A percentile compares a stretch with the other conserved stretches of the same genome.
Evolutionary conservation across 2,113 vertebrate genomes (phyloP).

Genomic region (Lagopus leucura): DNA sequence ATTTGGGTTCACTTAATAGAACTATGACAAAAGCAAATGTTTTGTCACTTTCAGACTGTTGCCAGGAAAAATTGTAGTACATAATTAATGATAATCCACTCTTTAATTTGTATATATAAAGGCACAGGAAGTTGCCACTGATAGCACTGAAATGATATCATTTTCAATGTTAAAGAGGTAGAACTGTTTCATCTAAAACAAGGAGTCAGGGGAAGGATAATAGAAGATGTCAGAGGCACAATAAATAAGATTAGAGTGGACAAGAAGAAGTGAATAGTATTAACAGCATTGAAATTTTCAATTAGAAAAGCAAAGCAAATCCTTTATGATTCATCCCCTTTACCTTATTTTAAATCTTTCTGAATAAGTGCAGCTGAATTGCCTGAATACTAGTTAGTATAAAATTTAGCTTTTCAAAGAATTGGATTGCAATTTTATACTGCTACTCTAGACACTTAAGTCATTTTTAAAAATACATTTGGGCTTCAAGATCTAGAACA

Average conservation of each 20-base stretch:
- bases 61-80: conserved; percentile 76
- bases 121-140: conserved; percentile 64
- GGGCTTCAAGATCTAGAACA: background rate
- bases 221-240: conserved; percentile 71
- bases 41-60: conserved; percentile 79
- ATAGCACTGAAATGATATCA: conserved; percentile 67
- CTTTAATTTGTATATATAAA: conserved; percentile 76
- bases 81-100: conserved; percentile 81
- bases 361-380: conserved; percentile 30
- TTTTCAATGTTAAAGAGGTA: conserved; percentile 63
- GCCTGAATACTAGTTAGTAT: background rate
- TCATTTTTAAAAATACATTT: background rate
- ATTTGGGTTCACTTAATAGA: conserved; percentile 78
- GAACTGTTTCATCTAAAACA: conserved; percentile 69
- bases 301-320: conserved; percentile 59
- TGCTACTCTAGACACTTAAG: background rate
- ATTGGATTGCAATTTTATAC: background rate
- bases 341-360: conserved; percentile 16
- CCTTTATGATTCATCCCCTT: conserved; percentile 43
- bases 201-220: conserved; percentile 63
- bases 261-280: conserved; percentile 60
- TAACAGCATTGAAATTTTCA: conserved; percentile 64
- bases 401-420: conserved; percentile 17
- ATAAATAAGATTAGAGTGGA: conserved; percentile 76
- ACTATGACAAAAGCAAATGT: conserved; percentile 83